A percentile compares a stretch with the other conserved stretches of the same genome.
Evolutionary conservation across 2,797 vertebrate genomes (phyloP).

Genomic region (Brotula barbata): DNA sequence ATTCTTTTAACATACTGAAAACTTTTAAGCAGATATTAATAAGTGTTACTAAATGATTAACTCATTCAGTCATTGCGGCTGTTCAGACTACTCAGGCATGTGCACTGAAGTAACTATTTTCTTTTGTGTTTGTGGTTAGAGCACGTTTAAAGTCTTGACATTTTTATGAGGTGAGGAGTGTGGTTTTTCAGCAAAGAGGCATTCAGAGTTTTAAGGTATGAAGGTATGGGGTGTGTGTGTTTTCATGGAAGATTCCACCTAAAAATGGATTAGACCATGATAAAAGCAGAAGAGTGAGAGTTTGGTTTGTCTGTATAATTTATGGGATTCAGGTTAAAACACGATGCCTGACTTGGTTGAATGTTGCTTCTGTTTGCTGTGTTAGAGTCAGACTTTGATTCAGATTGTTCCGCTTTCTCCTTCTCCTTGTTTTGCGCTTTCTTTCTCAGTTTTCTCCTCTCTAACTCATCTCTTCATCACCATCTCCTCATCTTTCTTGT

Average conservation of each 20-base stretch:
- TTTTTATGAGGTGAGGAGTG: slow-evolving; percentile 45
- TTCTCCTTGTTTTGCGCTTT: not conserved
- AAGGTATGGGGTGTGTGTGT: slow-evolving; percentile 8
- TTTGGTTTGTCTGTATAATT: too few species aligned
- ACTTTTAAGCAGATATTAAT: not conserved
- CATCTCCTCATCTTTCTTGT: too few species aligned
- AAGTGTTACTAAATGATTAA: not conserved
- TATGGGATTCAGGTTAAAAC: too few species aligned
- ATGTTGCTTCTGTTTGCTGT: too few species aligned
- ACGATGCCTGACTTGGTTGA: not conserved
- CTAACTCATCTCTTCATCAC: too few species aligned
- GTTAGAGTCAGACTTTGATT: too few species aligned
- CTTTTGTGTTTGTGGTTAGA: not conserved
- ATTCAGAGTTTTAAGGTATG: slow-evolving; percentile 10
- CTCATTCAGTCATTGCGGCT: not conserved
- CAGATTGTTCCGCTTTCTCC: too few species aligned
- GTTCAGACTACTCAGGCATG: not conserved
- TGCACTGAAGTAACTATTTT: not conserved
- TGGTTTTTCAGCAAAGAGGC: slow-evolving; percentile 27
- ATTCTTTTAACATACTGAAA: not conserved
- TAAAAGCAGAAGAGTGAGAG: slow-evolving; percentile 2
- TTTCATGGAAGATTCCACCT: slow-evolving; percentile 46
- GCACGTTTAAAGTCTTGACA: slow-evolving; percentile 13
- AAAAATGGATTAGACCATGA: slow-evolving; percentile 47
- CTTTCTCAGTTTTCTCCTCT: not conserved